Evolutionary conservation across 2,888 invertebrate genomes (phyloP).

Genomic region (Cryptus viduatorius): DNA sequence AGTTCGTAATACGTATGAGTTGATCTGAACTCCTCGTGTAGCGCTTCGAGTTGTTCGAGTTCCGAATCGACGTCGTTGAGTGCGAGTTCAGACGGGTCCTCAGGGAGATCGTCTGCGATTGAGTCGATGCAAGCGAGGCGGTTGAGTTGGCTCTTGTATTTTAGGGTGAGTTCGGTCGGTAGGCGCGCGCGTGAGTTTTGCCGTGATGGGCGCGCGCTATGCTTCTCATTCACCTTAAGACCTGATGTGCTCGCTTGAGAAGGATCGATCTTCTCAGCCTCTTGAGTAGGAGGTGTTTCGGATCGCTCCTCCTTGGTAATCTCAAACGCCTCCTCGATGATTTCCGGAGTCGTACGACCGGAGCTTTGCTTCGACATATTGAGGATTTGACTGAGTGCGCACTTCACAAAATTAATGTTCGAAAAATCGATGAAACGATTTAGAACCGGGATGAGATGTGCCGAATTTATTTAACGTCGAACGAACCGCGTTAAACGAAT

Average conservation of each 20-base stretch:
- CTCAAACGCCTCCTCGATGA: background rate
- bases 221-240: background rate
- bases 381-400: background rate
- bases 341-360: background rate
- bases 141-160: constrained; percentile 1
- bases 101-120: background rate
- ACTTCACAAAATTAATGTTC: too few relatives aligned
- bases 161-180: background rate
- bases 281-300: background rate
- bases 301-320: too few relatives aligned
- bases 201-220: background rate
- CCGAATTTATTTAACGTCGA: too few relatives aligned
- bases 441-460: too few relatives aligned
- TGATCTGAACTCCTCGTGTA: background rate
- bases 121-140: background rate
- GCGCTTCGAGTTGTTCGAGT: background rate
- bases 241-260: too few relatives aligned
- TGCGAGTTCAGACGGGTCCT: background rate
- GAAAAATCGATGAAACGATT: too few relatives aligned
- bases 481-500: background rate
- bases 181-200: constrained; percentile 8
- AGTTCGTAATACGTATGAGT: constrained; percentile 1
- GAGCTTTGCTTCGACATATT: background rate
- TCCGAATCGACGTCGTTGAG: background rate
- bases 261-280: background rate